phyloP scores from a whole-genome alignment of 2,888 invertebrate genomes.

The Agrochola circellaris region DNA sequence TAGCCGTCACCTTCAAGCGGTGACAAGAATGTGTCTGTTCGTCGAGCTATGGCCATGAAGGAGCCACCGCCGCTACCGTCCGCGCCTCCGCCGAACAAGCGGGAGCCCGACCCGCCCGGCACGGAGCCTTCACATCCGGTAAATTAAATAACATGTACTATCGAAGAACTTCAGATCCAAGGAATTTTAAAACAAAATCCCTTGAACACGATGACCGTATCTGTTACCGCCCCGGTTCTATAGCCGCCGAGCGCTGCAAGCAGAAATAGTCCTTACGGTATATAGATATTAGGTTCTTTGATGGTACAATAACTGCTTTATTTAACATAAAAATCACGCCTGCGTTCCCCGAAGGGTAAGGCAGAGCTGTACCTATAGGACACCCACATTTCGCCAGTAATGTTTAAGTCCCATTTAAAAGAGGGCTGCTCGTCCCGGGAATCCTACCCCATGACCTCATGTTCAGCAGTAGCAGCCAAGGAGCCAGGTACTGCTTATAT shows the following conservation, averaged over 20 bases:
- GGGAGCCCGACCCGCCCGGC: constrained; percentile 91
- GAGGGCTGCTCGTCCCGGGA: background rate
- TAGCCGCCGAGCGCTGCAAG: no score
- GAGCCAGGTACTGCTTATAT: background rate
- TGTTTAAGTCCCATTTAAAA: background rate
- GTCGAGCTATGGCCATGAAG: constrained; percentile 92
- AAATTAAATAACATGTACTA: constrained; percentile 22
- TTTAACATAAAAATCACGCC: background rate
- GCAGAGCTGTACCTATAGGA: background rate
- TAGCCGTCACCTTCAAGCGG: constrained; percentile 77
- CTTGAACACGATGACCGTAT: no score
- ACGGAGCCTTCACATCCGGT: constrained; percentile 85
- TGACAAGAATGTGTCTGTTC: constrained; percentile 91
- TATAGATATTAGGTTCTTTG: no score
- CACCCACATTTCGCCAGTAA: background rate
- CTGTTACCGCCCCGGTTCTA: no score
- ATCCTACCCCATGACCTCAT: background rate
- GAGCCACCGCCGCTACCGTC: constrained; percentile 91
- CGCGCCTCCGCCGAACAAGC: constrained; percentile 88
- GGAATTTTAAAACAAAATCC: no score
- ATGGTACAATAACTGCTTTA: background rate
- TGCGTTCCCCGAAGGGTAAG: background rate
- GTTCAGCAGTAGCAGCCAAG: background rate
- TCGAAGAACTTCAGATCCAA: no score
- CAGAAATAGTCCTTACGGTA: no score